Base-by-base conservation (phyloP, 2,888 invertebrate genomes). In the Perdita meconis region DNA sequence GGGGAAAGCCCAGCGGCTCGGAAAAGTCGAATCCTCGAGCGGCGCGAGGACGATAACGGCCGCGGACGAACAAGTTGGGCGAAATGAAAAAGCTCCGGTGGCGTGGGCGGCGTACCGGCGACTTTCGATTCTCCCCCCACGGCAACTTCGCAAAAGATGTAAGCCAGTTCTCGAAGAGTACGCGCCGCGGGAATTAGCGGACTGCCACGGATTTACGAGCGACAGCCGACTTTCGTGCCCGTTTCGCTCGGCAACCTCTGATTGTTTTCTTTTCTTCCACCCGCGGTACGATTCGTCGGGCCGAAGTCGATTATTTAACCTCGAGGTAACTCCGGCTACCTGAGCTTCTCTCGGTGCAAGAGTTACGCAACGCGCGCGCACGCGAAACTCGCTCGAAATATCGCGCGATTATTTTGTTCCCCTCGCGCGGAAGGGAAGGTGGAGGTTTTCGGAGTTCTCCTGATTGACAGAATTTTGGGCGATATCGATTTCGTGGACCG, bases 21-120 rank as follows among this genome's bases (percentile, higher is more conserved):
- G 34, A 16, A 53, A 34, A 44, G 42, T 22, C 4, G 56, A 50
- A 56, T 63, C 50, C 63, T 56, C 63, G 55, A 40, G 51, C 67
- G 22, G 0, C 47, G 19, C 4, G 38, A 22, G 24, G 55, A 34
- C 19, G 38, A 53, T 36, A 10, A 53, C 42, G 10, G 8, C 3
- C 40, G 38, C 30, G 56, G 12, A 16, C 0, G 53, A 10, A 10
- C 13, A 16, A 50, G 24, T 16, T 40, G 0, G n/a, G 22, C 19
- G 22, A 51, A 53, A 51, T 1, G 24, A 12, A 34, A 30, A 30
- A 16, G n/a, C 40, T 38, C 16, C 22, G 13, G 12, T 6, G 1
- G 56, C 30, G 40, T 38, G 57, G 57, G 42, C 16, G 38, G 51
- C 30, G 30, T 4, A 6, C 30, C 6, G 3, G 30, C n/a, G 10